Base-by-base conservation (phyloP, 2,888 invertebrate species). In the Tiliacea aurago region DNA sequence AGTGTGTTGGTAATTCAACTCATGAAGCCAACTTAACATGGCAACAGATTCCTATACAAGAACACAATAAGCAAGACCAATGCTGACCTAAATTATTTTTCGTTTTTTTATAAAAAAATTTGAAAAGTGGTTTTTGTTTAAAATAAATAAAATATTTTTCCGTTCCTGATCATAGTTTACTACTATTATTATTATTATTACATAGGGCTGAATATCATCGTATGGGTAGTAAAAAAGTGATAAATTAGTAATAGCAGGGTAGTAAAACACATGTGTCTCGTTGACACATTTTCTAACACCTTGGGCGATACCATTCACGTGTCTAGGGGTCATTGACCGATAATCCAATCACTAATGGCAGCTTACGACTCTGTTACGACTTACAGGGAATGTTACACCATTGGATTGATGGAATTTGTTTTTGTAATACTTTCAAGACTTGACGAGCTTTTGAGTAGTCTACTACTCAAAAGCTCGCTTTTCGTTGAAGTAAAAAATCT, bases 321-420 rank as follows among this genome's bases (percentile, higher is more conserved):
- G 87, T 82, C 79, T 73, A 76, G 72, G 83, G 91, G 89, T 91
- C 90, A 80, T 78, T 84, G 91, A 86, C 91, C 91, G 92, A 93
- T 94, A 94, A 94, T 93, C 92, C 89, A 87, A 91, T 90, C 88
- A 88, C 85, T 78, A 87, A 84, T 83, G 86, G 80, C 85, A 85
- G 82, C 84, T 76, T 86, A 87, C 78, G 55, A 73, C 66, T 80
- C 67, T 72, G 78, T 80, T 83, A 78, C 85, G 74, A 84, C 86
- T 76, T 78, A 76, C 61, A 63, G 75, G 83, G 77, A 85, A 83
- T 77, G 78, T 80, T 75, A 72, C 69, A 76, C 66, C 70, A 76
- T 79, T 64, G 68, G 70, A 64, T 59, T 79, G 70, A 55, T 83
- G 55, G 62, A 72, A 74, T 79, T 72, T 58, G 62, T 70, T 76